A percentile compares a stretch with the other conserved stretches of the same genome.
phyloP scores from a whole-genome alignment of 2,888 invertebrate species.

The Heliconius aoede region DNA sequence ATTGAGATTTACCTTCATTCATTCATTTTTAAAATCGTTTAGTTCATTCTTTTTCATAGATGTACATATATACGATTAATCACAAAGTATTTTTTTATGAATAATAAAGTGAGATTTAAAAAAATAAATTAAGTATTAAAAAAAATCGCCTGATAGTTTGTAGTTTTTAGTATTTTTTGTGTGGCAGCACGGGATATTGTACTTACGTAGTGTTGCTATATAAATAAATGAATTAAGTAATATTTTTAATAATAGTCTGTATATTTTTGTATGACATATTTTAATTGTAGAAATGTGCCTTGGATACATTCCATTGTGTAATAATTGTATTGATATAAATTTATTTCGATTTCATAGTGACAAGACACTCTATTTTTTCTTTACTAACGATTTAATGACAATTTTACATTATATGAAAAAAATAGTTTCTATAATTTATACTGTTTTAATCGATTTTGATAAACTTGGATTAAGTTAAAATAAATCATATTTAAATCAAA shows the following conservation, averaged over 20 bases:
- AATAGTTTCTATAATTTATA: not conserved
- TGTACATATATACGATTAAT: conserved; percentile 14
- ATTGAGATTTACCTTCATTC: too few species aligned
- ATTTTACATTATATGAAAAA: not conserved
- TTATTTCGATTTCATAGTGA: not conserved
- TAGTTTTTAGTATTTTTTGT: conserved; percentile 38
- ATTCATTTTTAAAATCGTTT: not conserved
- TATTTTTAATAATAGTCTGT: conserved; percentile 26
- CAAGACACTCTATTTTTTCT: not conserved
- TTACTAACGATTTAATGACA: not conserved
- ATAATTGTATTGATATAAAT: not conserved
- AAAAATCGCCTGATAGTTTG: conserved; percentile 38
- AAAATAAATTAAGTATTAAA: conserved; percentile 35
- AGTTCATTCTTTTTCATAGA: not conserved
- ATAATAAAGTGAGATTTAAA: conserved; percentile 22
- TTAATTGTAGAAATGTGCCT: conserved; percentile 32
- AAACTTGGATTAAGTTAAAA: not conserved
- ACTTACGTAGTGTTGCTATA: conserved; percentile 40
- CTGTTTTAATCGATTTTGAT: conserved; percentile 5
- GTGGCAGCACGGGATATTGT: conserved; percentile 35
- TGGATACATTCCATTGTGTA: conserved; percentile 37
- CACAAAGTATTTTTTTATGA: conserved; percentile 17
- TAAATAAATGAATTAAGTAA: conserved; percentile 14
- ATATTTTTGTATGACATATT: conserved; percentile 37
- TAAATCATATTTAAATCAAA: not conserved